phyloP scores from a whole-genome alignment of 35 echinoderm and acorn worm species.

The Lytechinus variegatus region DNA sequence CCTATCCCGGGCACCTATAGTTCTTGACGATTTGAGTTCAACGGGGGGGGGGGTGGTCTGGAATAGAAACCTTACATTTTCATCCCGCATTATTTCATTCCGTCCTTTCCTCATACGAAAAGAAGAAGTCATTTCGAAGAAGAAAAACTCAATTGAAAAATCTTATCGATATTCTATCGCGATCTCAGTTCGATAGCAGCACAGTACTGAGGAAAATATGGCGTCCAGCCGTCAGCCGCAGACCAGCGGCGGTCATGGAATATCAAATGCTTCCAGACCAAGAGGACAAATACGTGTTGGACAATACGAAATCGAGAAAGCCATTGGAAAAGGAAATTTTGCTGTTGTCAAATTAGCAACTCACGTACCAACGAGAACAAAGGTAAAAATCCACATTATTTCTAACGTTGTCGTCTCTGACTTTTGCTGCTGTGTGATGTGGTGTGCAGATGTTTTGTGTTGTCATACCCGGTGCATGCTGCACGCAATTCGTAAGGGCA shows the following conservation, averaged over 20 bases:
- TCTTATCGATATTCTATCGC: not conserved
- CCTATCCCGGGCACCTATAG: too few relatives aligned
- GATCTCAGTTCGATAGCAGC: not conserved
- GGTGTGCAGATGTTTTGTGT: slow-evolving; percentile 16
- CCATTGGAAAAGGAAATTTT: slow-evolving; percentile 99
- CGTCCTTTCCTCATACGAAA: too few relatives aligned
- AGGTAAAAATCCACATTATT: slow-evolving; percentile 71
- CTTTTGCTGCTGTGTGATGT: not conserved
- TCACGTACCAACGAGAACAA: slow-evolving; percentile 94
- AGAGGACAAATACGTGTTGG: slow-evolving; percentile 87
- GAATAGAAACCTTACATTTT: not conserved
- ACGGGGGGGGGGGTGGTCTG: not conserved
- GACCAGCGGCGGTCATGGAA: slow-evolving; percentile 70
- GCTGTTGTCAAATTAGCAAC: slow-evolving; percentile 97
- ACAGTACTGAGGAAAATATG: slow-evolving; percentile 41
- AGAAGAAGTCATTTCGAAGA: too few relatives aligned
- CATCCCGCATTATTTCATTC: too few relatives aligned
- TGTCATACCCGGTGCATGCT: not conserved
- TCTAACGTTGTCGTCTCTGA: not conserved
- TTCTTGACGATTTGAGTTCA: too few relatives aligned
- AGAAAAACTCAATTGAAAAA: not conserved
- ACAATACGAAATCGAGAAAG: slow-evolving; percentile 95
- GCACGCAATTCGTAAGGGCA: not conserved
- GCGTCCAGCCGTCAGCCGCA: not conserved
- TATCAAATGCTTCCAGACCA: slow-evolving; percentile 63